Conservation (phyloP, 2,113 vertebrate genomes). For the Mola mola region DNA sequence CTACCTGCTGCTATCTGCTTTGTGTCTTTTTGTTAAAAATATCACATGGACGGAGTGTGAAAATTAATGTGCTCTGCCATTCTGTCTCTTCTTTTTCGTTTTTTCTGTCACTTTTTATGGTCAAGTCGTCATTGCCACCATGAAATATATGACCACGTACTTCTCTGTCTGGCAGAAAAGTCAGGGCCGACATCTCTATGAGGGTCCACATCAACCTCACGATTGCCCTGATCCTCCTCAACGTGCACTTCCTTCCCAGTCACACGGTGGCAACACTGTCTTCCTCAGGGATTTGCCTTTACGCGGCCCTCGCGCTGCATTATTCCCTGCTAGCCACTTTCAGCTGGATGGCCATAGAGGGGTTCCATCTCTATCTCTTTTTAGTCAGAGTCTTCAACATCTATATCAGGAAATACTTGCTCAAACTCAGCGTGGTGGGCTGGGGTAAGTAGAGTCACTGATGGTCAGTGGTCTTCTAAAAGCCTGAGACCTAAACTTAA, state of each 20-base stretch:
- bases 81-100: too few species aligned
- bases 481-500: not conserved
- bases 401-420: constrained; percentile 76
- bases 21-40: too few species aligned
- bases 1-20: not conserved
- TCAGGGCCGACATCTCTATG: constrained; percentile 50
- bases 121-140: too few species aligned
- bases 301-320: constrained; percentile 61
- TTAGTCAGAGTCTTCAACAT: constrained; percentile 78
- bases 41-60: too few species aligned
- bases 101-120: too few species aligned
- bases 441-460: constrained; percentile 70
- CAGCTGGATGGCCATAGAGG: constrained; percentile 77
- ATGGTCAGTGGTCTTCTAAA: too few species aligned
- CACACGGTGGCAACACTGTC: not conserved
- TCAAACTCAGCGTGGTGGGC: constrained; percentile 73
- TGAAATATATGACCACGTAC: too few species aligned
- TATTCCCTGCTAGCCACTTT: constrained; percentile 74
- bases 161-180: constrained; percentile 32
- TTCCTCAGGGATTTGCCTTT: constrained; percentile 27
- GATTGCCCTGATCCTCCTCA: constrained; percentile 67
- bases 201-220: constrained; percentile 66
- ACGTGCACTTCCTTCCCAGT: constrained; percentile 59
- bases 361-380: constrained; percentile 78
- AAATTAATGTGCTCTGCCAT: too few species aligned